These are phyloP conservation scores for Leptoclinus maculatus DNA, from an alignment of 2,797 vertebrate genomes.

Conservation along the genomic window DNA sequence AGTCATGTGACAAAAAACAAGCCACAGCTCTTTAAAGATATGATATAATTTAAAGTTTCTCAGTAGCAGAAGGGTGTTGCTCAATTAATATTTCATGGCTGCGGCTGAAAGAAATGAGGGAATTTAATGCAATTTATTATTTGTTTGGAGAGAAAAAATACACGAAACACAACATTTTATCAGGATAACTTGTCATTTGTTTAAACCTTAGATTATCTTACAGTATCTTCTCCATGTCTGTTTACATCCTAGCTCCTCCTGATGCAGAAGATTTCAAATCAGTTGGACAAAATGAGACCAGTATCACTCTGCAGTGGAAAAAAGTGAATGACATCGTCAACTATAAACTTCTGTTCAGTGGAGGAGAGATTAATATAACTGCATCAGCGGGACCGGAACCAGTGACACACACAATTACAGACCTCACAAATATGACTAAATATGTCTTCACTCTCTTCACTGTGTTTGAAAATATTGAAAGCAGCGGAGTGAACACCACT, in stretches of 20 bases:
- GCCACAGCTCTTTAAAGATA: no score
- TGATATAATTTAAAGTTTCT: no score
- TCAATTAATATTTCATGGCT: background rate
- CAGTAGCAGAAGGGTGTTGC: background rate
- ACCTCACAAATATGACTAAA: slow-evolving; percentile 25
- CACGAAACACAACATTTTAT: background rate
- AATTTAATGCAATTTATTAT: background rate
- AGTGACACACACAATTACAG: accelerated
- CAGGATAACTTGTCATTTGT: background rate
- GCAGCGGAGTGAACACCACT: slow-evolving; percentile 41
- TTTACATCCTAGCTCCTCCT: background rate
- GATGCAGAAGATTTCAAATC: accelerated
- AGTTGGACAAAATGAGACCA: background rate
- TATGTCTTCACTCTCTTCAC: slow-evolving; percentile 51
- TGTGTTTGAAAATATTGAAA: slow-evolving; percentile 1
- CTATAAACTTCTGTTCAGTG: slow-evolving; percentile 32
- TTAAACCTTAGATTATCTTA: background rate
- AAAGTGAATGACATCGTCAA: background rate
- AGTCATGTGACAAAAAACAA: no score
- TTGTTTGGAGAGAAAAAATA: background rate
- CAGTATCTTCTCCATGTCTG: background rate
- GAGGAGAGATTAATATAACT: accelerated
- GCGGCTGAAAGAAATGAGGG: no score
- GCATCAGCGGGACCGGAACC: accelerated
- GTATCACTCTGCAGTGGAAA: slow-evolving; percentile 62